Percentiles rank a stretch among this genome's conserved stretches.
phyloP scores from a whole-genome alignment of 2,113 vertebrate species.

The Forbesichthys agassizii region DNA sequence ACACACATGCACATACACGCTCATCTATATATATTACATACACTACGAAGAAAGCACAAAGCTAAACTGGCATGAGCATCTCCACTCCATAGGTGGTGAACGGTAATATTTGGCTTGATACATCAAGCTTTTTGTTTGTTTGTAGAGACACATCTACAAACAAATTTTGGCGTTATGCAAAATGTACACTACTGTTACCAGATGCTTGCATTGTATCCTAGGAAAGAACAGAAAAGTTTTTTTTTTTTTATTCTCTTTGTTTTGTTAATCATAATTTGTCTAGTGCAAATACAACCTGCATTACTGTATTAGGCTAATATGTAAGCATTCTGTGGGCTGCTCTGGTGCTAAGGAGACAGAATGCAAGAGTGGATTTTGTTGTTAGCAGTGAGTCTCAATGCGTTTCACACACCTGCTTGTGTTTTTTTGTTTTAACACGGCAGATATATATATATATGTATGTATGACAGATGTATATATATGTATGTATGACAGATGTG shows the following conservation, averaged over 20 bases:
- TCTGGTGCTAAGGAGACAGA: constrained; percentile 54
- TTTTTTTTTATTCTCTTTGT: not conserved
- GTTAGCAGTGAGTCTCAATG: not conserved
- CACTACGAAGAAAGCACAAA: constrained; percentile 61
- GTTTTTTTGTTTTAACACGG: not conserved
- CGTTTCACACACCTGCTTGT: constrained; percentile 16
- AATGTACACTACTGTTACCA: constrained; percentile 43
- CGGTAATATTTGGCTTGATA: constrained; percentile 8
- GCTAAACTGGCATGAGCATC: constrained; percentile 24
- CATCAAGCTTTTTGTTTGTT: constrained; percentile 22
- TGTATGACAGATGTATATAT: no score
- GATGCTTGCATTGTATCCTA: constrained; percentile 38
- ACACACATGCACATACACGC: constrained; percentile 13
- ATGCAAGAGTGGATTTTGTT: constrained; percentile 19
- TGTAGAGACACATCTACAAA: constrained; percentile 21
- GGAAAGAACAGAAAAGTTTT: constrained; percentile 29
- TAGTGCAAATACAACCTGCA: constrained; percentile 34
- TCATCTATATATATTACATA: constrained; percentile 13
- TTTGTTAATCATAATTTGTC: constrained; percentile 19
- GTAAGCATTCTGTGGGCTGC: constrained; percentile 34
- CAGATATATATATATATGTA: not conserved
- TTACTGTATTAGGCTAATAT: constrained; percentile 25
- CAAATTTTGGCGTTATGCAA: constrained; percentile 27
- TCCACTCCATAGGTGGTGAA: constrained; percentile 17
- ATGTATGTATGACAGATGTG: no score